phyloP scores from a whole-genome alignment of 2,797 vertebrate species.

The Cryptoblepharus egeriae region DNA sequence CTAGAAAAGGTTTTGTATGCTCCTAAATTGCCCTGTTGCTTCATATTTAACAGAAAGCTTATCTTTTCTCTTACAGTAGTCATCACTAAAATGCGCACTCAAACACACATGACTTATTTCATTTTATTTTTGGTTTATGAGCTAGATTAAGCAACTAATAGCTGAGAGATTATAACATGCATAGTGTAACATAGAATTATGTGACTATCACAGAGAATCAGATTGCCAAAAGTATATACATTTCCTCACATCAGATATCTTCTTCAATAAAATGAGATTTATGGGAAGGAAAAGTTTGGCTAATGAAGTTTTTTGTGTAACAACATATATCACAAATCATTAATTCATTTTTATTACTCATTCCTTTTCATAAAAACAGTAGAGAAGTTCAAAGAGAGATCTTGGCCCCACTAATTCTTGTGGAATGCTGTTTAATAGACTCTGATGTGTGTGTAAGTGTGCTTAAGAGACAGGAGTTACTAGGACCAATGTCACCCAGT shows the following conservation, averaged over 20 bases:
- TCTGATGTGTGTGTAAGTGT: not conserved
- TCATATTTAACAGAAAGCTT: constrained; percentile 8
- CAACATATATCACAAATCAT: not conserved
- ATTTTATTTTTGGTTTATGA: not conserved
- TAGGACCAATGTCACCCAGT: no score
- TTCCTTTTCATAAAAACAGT: not conserved
- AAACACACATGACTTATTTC: not conserved
- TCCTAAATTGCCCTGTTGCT: not conserved
- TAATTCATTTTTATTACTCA: not conserved
- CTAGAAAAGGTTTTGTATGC: not conserved
- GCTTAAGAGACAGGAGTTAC: no score
- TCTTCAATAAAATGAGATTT: not conserved
- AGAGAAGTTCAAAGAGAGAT: not conserved
- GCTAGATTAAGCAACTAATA: constrained; percentile 22
- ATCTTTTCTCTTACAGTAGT: not conserved
- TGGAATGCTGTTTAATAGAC: not conserved
- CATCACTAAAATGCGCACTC: not conserved
- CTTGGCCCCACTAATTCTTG: not conserved
- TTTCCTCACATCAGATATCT: not conserved
- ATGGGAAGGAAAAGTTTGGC: not conserved
- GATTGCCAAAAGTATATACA: not conserved
- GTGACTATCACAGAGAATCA: not conserved
- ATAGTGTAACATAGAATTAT: not conserved
- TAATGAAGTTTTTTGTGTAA: constrained; percentile 7
- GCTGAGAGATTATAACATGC: not conserved